Base-by-base conservation (phyloP, 2,113 vertebrate genomes). In the Osmerus eperlanus region DNA sequence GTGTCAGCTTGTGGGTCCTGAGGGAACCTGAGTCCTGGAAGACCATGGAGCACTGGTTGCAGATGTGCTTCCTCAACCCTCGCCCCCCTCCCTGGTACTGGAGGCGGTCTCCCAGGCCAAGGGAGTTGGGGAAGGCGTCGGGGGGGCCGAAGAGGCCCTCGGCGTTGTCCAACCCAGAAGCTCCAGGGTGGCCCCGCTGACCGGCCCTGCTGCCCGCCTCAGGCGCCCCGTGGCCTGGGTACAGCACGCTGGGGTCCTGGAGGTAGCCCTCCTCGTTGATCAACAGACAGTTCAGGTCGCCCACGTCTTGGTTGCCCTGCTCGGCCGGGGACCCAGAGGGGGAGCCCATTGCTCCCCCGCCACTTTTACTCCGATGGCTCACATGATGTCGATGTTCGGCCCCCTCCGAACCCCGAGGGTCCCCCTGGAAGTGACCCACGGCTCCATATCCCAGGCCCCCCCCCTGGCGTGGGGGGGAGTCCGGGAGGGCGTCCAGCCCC, bases 251-350 rank as follows among this genome's bases (percentile, higher is more conserved):
- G 0, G 81, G 78, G 47, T 91, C 86, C 80, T 93, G 91, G 23
- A 92, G 78, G 76, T 88, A 92, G 1, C 92, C 92, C 13, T 93
- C 88, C 71, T 92, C 90, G 16, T 92, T 91, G 55, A 93, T 93
- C 65, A 93, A 75, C 16, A 93, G 82, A 74, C 91, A 92, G 84
- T 82, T 86, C 18, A 91, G 82, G 21, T 83, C 86, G 47, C 83
- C 75, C 4, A 81, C 84, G 29, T 83, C 79, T 4, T 76, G 14
- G 12, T 78, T 81, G 28, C 78, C 77, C 23, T 84, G 68, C 76
- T 47, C 41, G 41, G 41, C 41, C 41, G 76, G 56, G 74, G 82
- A 32, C n/a, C 73, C 59, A 6, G 55, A 21, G 18, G 51, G 16
- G 12, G 76, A 72, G 16, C 65, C 55, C 0, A 18, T 65, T 11